Percentiles rank a stretch among this genome's conserved stretches.
These are phyloP conservation scores for Microcebus ravelobensis DNA, from an alignment of 2,113 vertebrate genomes.

Conservation along the genomic window DNA sequence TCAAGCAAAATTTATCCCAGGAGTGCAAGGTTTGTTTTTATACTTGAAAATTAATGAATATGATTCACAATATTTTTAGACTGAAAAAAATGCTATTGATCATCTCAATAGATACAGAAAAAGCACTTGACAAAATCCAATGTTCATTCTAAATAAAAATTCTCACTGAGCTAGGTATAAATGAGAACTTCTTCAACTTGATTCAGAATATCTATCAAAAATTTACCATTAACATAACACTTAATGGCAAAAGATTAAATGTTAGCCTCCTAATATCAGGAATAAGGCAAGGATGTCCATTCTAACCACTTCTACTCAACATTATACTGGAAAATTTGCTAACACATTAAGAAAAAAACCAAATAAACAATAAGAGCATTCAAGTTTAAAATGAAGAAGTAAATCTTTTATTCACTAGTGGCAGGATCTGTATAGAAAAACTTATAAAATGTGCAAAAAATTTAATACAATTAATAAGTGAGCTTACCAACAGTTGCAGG, in stretches of 20 bases:
- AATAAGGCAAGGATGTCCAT: background rate
- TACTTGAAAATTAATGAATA: background rate
- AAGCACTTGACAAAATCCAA: background rate
- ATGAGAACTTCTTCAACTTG: background rate
- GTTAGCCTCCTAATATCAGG: background rate
- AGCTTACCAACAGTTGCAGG: background rate
- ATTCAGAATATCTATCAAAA: background rate
- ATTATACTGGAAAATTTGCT: background rate
- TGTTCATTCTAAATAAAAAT: background rate
- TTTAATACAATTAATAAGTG: background rate
- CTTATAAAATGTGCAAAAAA: background rate
- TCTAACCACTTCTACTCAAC: background rate
- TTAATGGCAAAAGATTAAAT: background rate
- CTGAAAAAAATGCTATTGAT: background rate
- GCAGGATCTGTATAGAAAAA: background rate
- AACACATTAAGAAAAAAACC: background rate
- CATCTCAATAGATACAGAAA: background rate
- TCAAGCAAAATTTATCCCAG: background rate
- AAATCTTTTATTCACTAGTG: background rate
- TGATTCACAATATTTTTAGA: background rate
- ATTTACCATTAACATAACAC: background rate
- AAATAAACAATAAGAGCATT: background rate
- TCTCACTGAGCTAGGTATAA: too few relatives aligned
- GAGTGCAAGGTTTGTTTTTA: background rate
- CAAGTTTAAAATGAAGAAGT: background rate